Evolutionary conservation across 2,888 invertebrate genomes (phyloP), one percentile per base, ranked within the genome.

Genomic region (Scelioninae gen. 2): DNA sequence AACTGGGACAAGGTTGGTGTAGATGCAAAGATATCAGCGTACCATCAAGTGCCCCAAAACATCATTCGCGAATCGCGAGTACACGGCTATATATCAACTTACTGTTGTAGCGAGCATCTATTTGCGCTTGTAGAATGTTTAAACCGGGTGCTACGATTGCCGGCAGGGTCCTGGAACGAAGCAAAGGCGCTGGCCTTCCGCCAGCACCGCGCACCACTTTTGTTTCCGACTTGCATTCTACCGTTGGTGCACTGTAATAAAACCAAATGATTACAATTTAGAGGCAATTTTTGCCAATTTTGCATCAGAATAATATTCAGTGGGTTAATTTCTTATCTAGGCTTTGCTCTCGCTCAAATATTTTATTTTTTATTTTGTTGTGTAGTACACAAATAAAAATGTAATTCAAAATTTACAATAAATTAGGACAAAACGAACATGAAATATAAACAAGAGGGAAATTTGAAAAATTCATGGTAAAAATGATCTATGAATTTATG

Each of bases 121-220:
- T 90, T 87, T 94, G 94, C 63, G 94, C 92, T 77, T 94, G 93
- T 25, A 95, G 89, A 79, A 95, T 93, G 79, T 90, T 92, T 82
- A 95, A 90, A 55, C 94, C 94, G 0, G 95, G 95, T 39, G 93
- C 93, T 45, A 96, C 92, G 83, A 96, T 96, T 76, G 95, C 94
- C 39, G 96, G 96, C 69, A 96, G 87, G 4, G 96, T 96, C 81
- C 95, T 90, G 39, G 95, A 95, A 79, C 95, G 91, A 77, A 95
- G 87, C 74, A 96, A 87, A 0, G 95, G 95, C 9, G 93, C 92
- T 16, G 92, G 93, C 33, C 89, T 68, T 35, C 80, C 89, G 77
- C 84, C 88, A 65, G 85, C 79, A 37, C 84, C 88, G 65, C 89
- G 78, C 9, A 73, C 65, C n/a, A 78, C 46, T 73, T 79, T 81